phyloP scores from a whole-genome alignment of 2,797 vertebrate genomes.

The Anomalospiza imberbis region DNA sequence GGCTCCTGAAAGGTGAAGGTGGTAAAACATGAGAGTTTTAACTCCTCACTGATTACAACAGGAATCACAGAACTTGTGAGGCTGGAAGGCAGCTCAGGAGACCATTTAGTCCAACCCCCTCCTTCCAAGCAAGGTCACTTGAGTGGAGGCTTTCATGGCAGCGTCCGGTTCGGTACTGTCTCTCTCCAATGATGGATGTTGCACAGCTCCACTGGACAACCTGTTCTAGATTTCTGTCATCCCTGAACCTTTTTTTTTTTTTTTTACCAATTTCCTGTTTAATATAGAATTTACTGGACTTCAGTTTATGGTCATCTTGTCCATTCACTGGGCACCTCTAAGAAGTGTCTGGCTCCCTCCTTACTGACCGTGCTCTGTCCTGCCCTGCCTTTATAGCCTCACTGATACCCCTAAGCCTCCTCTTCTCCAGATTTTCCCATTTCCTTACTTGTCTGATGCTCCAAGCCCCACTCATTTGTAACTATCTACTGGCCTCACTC shows the following conservation, averaged over 20 bases:
- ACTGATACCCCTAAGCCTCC: fast-evolving
- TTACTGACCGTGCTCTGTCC: fast-evolving
- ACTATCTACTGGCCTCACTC: background rate
- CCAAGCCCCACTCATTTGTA: background rate
- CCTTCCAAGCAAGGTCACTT: background rate
- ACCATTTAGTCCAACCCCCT: background rate
- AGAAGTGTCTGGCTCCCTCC: background rate
- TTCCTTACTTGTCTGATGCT: background rate
- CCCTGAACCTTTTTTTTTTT: background rate
- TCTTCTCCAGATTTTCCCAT: background rate
- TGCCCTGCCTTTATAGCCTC: background rate
- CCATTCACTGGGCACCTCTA: background rate
- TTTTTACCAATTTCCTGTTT: background rate
- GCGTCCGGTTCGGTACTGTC: background rate
- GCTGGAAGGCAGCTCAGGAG: background rate
- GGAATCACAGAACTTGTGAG: background rate
- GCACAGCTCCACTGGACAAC: background rate
- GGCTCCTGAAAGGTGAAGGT: background rate
- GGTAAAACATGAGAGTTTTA: background rate
- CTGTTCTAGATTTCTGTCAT: background rate
- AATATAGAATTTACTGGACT: background rate
- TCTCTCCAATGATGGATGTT: background rate
- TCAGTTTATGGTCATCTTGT: background rate
- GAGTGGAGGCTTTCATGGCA: background rate
- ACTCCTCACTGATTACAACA: background rate